A percentile compares a stretch with the other conserved stretches of the same genome.
These are phyloP conservation scores for Sturmia bella DNA, from an alignment of 2,888 invertebrate genomes.

Conservation along the genomic window DNA sequence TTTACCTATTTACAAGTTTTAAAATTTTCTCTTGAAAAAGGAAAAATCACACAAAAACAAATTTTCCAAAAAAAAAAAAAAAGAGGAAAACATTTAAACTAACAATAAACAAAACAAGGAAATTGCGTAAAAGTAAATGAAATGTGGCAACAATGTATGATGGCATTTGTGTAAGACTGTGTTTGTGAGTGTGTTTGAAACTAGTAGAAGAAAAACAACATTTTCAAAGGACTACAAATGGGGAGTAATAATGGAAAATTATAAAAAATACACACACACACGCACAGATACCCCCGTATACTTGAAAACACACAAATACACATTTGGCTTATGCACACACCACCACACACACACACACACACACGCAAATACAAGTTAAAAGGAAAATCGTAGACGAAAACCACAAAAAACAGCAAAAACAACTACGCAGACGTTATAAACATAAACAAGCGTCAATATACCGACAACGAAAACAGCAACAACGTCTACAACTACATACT, in stretches of 20 bases:
- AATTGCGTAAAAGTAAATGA: constrained; percentile 62
- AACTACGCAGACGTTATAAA: constrained; percentile 70
- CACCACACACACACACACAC: background rate
- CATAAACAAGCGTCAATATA: constrained; percentile 68
- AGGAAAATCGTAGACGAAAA: constrained; percentile 57
- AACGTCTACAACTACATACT: constrained; percentile 4
- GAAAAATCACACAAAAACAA: constrained; percentile 29
- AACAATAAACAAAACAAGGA: constrained; percentile 48
- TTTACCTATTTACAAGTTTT: constrained; percentile 67
- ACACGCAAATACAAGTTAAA: background rate
- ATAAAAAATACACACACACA: constrained; percentile 43
- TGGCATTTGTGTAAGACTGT: background rate
- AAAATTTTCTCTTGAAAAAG: constrained; percentile 48
- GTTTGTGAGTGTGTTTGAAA: constrained; percentile 15
- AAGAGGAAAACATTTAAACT: constrained; percentile 50
- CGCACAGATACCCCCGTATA: constrained; percentile 39
- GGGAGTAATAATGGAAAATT: constrained; percentile 67
- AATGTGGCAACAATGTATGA: constrained; percentile 58
- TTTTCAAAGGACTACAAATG: constrained; percentile 48
- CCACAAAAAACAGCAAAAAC: constrained; percentile 59
- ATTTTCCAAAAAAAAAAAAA: constrained; percentile 47
- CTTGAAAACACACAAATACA: constrained; percentile 14
- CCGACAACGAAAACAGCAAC: constrained; percentile 28
- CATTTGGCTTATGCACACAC: background rate
- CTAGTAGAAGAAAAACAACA: constrained; percentile 51